Evolutionary conservation across 2,888 invertebrate genomes (phyloP), one percentile per base, ranked within the genome.

Genomic region (Cartodere bifasciata): DNA sequence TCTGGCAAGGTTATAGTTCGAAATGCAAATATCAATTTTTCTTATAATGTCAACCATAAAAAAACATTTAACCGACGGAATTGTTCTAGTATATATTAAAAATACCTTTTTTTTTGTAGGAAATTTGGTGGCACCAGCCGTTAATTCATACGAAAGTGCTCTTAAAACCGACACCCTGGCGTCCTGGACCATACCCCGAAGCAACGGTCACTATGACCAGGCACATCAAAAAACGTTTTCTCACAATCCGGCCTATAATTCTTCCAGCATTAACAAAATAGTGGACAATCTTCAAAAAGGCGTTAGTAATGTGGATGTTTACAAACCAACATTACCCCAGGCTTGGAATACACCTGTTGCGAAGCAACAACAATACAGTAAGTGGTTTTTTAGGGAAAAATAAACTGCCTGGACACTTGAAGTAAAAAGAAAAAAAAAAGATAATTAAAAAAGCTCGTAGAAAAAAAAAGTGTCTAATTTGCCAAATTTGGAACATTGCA

Each of bases 271-370:
- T 33, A 61, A 61, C 38, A 50, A 45, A 35, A 56, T 58, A 34
- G 58, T 60, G 13, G 56, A 60, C 26, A 59, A 60, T 41, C 44
- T 54, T 28, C 60, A 59, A 33, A 58, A 57, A 34, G 59, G 58
- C 21, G 41, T 41, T 11, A 43, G 45, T 16, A 54, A 50, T 37
- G 57, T 57, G 4, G 63, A 64, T 39, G 51, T 65, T 3, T 64
- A 66, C 43, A 63, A 64, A 45, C 63, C 65, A 2, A 58, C 60
- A 34, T 43, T 62, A 30, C 66, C 67, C 1, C 57, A 59, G 38
- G 65, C 63, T 20, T 68, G 68, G 68, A 62, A 57, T 36, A 44
- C 55, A 2, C 41, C 46, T 23, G 34, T 49, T 17, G 40, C 46
- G 5, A 31, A 43, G 20, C 46, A 50, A 34, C 47, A 43, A 39